Base-by-base conservation (phyloP, 2,113 vertebrate species). In the Heliornis fulica region DNA sequence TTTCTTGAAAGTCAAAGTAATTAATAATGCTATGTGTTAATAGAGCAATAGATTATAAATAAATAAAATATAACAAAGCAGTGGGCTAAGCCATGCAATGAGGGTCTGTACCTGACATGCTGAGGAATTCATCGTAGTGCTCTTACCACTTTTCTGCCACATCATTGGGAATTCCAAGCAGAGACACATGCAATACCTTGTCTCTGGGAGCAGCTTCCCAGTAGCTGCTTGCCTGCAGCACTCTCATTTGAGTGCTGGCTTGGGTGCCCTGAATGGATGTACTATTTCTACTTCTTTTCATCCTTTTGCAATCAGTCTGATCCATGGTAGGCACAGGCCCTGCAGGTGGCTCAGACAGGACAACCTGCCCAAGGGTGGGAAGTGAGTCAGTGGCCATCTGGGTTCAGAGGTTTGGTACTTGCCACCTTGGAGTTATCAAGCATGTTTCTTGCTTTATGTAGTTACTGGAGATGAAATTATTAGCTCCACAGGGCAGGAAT, bases 1-100 rank as follows among this genome's bases (percentile, higher is more conserved):
- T 68, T 94, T 93, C 75, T 83, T 94, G 46, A 26, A 93, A 64
- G 66, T 72, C 61, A 83, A 82, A 83, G 46, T n/a, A 83, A 87
- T 85, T 82, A 85, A 88, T 76, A 71, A 87, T 63, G 61, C 29
- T 85, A 10, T 45, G 74, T 50, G 48, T 51, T 51, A 51, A 15
- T 51, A 51, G 50, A 51, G 26, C 25, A 51, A 51, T 51, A 50
- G 6, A 50, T 50, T 28, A 51, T 51, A 51, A 51, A 26, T 51
- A 28, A 51, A 15, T 50, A 51, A 26, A 50, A 26, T 26, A 51
- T 45, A 20, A 45, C 20, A 45, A 57, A 22, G 32, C 45, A 82
- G 32, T 34, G 61, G 83, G 75, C 51, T 83, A 32, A 92, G 74
- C 65, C 29, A 9, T 22, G 34, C 70, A 65, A 87, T 76, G 43